Base-by-base conservation (phyloP, 2,113 vertebrate species). In the Canis aureus region DNA sequence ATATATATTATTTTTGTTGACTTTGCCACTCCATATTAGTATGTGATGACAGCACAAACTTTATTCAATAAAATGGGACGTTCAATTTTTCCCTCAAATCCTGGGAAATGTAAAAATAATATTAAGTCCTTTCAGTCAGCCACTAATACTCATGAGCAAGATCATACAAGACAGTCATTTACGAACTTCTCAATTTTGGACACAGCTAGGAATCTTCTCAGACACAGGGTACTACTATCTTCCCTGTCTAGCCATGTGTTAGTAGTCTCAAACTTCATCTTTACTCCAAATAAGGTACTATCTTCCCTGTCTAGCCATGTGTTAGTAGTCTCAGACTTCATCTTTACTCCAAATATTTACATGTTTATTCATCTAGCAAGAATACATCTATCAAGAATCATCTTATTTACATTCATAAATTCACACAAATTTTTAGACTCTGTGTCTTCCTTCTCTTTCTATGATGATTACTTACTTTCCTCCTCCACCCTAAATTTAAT, bases 281-380 rank as follows among this genome's bases (percentile, higher is more conserved):
- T 78, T 89, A 83, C 19, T 73, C 19, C 55, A 90, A 29, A 88
- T 27, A 79, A 1, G 38, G 10, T 35, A 64, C 35, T 51, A 29
- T 83, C n/a, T 87, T 90, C 59, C 29, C 27, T 96, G 17, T 51
- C 32, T 71, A 82, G 35, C 43, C 7, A 53, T 91, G 38, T 97
- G 25, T 93, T 84, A 55, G 49, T 85, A 87, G 64, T 96, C 81
- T 96, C 76, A 67, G 43, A 67, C 11, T 5, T 94, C 49, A 76
- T 87, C 8, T 78, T 78, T 89, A 83, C 19, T 67, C 19, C 55
- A 90, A 29, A 88, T 27, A 80, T 96, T 86, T 81, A 57, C 51
- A 62, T 90, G 57, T 25, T 78, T 82, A 66, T 84, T 95, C 32
- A 81, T 94, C 32, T 73, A 60, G 85, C 38, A 76, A 73, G 60